phyloP scores from a whole-genome alignment of 92 coral and sea anemone species.

The Umimayanthus kanabou region DNA sequence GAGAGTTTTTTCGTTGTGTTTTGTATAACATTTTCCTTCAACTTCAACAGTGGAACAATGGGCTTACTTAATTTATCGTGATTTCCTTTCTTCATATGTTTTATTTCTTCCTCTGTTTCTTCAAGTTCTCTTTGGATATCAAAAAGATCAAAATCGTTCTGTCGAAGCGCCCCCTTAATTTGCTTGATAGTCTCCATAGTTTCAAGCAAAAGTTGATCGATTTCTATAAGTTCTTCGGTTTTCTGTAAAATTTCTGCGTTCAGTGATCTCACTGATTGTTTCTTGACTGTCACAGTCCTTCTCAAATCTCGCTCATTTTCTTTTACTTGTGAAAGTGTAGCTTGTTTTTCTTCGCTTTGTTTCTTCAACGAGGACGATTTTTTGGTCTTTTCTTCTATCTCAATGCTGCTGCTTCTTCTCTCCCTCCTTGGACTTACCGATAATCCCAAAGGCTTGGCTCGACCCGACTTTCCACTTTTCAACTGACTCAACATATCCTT shows the following conservation, averaged over 20 bases:
- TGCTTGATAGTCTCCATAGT: conserved; percentile 69
- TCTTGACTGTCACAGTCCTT: conserved; percentile 44
- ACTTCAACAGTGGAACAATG: conserved; percentile 60
- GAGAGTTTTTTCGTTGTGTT: not conserved
- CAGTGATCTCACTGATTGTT: conserved; percentile 53
- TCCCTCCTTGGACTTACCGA: conserved; percentile 40
- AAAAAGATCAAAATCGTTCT: conserved; percentile 69
- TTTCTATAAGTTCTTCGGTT: conserved; percentile 63
- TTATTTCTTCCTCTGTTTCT: conserved; percentile 68
- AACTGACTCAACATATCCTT: conserved; percentile 42
- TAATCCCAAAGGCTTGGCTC: not conserved
- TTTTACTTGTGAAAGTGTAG: conserved; percentile 58
- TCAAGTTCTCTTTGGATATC: conserved; percentile 67
- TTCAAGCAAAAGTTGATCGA: conserved; percentile 76
- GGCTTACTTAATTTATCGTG: conserved; percentile 27
- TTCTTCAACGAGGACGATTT: conserved; percentile 57
- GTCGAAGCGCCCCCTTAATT: conserved; percentile 55
- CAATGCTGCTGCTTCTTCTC: conserved; percentile 56
- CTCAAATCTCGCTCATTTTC: conserved; percentile 53
- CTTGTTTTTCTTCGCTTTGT: conserved; percentile 71
- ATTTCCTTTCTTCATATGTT: conserved; percentile 53
- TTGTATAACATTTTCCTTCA: conserved; percentile 19
- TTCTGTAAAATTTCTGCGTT: conserved; percentile 58
- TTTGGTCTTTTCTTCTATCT: conserved; percentile 59
- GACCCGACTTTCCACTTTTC: conserved; percentile 33